Percentiles rank a stretch among this genome's conserved stretches.
These are phyloP conservation scores for Leguminivora glycinivorella DNA, from an alignment of 1,140 invertebrate species.

Conservation along the genomic window DNA sequence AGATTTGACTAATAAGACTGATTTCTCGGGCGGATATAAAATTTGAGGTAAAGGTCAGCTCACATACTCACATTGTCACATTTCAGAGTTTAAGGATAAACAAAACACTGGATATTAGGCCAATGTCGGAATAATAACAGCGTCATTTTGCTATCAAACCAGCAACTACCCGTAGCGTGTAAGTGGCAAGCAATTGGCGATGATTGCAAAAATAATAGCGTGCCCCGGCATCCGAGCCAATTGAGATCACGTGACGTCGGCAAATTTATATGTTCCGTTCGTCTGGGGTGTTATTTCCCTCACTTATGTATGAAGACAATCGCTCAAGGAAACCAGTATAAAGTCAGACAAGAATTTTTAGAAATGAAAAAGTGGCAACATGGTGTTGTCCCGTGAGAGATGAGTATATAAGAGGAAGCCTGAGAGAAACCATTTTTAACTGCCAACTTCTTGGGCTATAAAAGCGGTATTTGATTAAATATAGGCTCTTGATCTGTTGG, in stretches of 20 bases:
- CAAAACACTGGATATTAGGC: background rate
- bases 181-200: conserved; percentile 48
- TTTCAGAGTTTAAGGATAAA: background rate
- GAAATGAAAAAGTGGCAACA: too few relatives aligned
- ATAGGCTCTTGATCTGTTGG: background rate
- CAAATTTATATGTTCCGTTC: conserved; percentile 44
- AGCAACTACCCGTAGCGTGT: conserved; percentile 21
- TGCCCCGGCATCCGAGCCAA: conserved; percentile 53
- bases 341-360: too few relatives aligned
- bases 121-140: background rate
- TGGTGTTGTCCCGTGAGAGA: too few relatives aligned
- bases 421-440: too few relatives aligned
- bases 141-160: background rate
- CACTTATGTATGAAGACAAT: background rate
- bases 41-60: too few relatives aligned
- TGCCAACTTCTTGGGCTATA: too few relatives aligned
- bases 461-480: background rate
- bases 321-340: background rate
- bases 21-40: background rate
- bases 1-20: background rate
- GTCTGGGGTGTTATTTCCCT: background rate
- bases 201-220: conserved; percentile 64
- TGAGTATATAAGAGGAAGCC: too few relatives aligned
- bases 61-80: too few relatives aligned
- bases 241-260: conserved; percentile 43